phyloP scores from a whole-genome alignment of 2,797 vertebrate genomes.

The Odontamblyopus lacepedii region DNA sequence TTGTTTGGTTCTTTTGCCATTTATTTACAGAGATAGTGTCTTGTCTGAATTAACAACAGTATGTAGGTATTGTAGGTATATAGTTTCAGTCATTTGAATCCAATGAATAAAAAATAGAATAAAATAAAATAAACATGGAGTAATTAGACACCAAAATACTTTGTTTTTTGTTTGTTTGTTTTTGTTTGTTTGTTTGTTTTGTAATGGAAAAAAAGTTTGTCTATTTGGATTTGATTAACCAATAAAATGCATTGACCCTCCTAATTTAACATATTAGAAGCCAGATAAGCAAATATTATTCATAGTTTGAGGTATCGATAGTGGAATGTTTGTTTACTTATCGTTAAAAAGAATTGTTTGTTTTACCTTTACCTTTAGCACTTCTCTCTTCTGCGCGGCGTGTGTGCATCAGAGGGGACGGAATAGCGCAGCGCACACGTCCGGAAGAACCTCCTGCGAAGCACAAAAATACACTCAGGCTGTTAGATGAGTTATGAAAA shows the following conservation, averaged over 20 bases:
- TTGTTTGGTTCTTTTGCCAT: no score
- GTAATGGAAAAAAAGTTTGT: no score
- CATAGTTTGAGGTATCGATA: background rate
- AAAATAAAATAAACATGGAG: no score
- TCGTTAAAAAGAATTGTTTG: background rate
- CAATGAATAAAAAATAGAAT: no score
- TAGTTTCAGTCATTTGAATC: no score
- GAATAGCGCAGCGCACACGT: constrained; percentile 56
- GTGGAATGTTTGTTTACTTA: background rate
- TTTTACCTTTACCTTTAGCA: background rate
- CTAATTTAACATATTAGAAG: background rate
- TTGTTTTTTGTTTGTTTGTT: no score
- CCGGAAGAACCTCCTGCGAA: constrained; percentile 60
- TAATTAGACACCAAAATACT: no score
- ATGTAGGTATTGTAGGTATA: no score
- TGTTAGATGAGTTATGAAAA: constrained; percentile 62
- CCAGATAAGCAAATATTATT: background rate
- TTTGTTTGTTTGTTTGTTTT: no score
- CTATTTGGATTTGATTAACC: background rate
- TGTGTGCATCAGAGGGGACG: constrained; percentile 21
- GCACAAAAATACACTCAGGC: constrained; percentile 61
- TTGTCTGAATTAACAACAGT: no score
- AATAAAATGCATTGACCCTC: background rate
- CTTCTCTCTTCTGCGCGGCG: background rate
- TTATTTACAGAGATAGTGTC: no score